Evolutionary conservation across 2,888 invertebrate species (phyloP), one percentile per base, ranked within the genome.

Genomic region (Caenorhabditis doughertyi): DNA sequence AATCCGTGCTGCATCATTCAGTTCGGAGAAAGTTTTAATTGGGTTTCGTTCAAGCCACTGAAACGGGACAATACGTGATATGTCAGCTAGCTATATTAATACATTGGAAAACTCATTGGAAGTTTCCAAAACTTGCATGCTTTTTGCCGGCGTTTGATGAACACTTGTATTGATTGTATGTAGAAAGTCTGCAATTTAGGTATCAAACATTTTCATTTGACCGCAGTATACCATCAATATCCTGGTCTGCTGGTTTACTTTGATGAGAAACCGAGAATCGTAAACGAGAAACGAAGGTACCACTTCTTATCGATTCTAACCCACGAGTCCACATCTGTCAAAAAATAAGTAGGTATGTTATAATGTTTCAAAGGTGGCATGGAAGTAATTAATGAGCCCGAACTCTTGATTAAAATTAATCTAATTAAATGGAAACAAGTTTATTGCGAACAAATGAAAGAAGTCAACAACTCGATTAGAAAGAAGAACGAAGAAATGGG

Each of bases 1-100:
- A 18, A 76, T 5, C 47, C 39, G 55, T 18, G 81, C 64, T 3
- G 81, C 81, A 1, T 25, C 16, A 13, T 70, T 51, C 21, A 71
- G 76, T 2, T 81, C 39, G 7, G 47, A 44, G 4, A 65, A 16
- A 2, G 74, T 29, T 29, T 65, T 51, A 0, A 81, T 25, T 1
- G 64, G 65, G 9, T 76, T 64, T 9, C 58, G 27, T 0, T 71
- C n/a, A 7, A 81, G 29, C 81, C 80, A 80, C 68, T 80, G 35
- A 49, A 71, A 79, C 35, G 35, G 9, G 9, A 35, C n/a, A 35
- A 35, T 35, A 35, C 9, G 5, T 35, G 35, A 7, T 35, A n/a
- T n/a, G 7, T 5, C 7, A 39, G 11, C n/a, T n/a, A n/a, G n/a
- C n/a, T n/a, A 39, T 13, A 2, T 8, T 8, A 9, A 21, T 58